Conservation (phyloP, 2,797 vertebrate genomes). For the Ctenochaetus hawaiiensis region DNA sequence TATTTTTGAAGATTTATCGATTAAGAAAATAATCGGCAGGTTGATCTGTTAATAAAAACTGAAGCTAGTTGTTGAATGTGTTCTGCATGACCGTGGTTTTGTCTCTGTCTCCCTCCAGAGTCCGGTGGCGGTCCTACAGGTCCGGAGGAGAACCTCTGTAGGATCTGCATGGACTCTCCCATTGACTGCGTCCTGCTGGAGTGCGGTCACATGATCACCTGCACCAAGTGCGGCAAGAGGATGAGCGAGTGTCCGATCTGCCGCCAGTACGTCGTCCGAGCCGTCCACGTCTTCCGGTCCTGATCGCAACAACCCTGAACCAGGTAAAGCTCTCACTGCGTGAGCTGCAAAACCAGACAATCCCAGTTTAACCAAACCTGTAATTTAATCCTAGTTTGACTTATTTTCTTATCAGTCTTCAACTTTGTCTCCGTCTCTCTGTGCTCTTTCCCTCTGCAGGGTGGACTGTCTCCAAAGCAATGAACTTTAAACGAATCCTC, state of each 20-base stretch:
- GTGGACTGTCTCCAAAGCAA: constrained; percentile 9
- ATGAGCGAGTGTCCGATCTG: constrained; percentile 99
- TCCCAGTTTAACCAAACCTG: not conserved
- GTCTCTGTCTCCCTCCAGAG: constrained; percentile 79
- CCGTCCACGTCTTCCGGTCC: constrained; percentile 98
- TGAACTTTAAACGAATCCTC: not conserved
- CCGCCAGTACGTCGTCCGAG: constrained; percentile 96
- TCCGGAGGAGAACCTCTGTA: constrained; percentile 92
- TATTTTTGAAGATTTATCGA: too few species aligned
- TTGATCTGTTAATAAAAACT: too few species aligned
- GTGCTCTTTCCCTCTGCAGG: constrained; percentile 4
- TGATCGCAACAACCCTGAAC: constrained; percentile 63
- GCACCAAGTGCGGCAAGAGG: constrained; percentile 97
- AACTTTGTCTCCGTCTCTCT: not conserved
- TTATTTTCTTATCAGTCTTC: not conserved
- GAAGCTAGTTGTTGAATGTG: too few species aligned
- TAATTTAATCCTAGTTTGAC: not conserved
- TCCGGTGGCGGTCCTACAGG: constrained; percentile 77
- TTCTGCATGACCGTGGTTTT: not conserved
- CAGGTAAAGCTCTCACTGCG: constrained; percentile 24
- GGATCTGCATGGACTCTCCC: constrained; percentile 97
- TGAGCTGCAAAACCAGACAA: too few species aligned
- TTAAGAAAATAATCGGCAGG: too few species aligned
- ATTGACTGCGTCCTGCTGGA: constrained; percentile 98
- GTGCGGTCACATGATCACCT: constrained; percentile 99